These are phyloP conservation scores for Rhinopomastus cyanomelas DNA, from an alignment of 2,113 vertebrate genomes.

Conservation along the genomic window DNA sequence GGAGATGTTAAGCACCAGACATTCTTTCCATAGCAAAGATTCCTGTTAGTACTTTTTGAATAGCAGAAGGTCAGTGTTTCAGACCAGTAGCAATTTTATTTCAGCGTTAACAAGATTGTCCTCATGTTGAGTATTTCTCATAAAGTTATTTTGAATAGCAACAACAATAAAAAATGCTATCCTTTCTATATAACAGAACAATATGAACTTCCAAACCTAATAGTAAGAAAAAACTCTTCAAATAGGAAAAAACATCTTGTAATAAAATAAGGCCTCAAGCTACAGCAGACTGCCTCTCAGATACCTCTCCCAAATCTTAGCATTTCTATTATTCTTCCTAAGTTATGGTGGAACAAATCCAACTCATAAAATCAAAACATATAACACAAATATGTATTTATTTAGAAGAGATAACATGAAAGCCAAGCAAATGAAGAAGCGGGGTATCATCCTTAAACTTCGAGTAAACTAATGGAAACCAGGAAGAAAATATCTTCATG, in stretches of 20 bases:
- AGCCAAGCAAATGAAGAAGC: neutral
- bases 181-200: neutral
- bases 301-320: constrained; percentile 34
- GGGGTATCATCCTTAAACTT: neutral
- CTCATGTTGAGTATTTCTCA: constrained; percentile 8
- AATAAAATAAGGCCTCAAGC: constrained; percentile 64
- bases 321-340: constrained; percentile 18
- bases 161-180: neutral
- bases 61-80: neutral
- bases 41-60: neutral
- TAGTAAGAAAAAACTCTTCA: neutral
- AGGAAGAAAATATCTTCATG: neutral
- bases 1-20: neutral
- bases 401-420: constrained; percentile 1
- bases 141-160: constrained; percentile 37
- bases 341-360: constrained; percentile 26
- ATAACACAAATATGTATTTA: constrained; percentile 40
- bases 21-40: neutral
- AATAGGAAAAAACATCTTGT: constrained; percentile 1
- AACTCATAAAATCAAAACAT: constrained; percentile 42
- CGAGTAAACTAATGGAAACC: neutral
- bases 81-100: neutral
- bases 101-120: neutral
- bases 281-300: constrained; percentile 18
- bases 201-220: constrained; percentile 35